A percentile compares a stretch with the other conserved stretches of the same genome.
These are phyloP conservation scores for Doris montereyensis DNA, from an alignment of 2,888 invertebrate genomes.

Conservation along the genomic window DNA sequence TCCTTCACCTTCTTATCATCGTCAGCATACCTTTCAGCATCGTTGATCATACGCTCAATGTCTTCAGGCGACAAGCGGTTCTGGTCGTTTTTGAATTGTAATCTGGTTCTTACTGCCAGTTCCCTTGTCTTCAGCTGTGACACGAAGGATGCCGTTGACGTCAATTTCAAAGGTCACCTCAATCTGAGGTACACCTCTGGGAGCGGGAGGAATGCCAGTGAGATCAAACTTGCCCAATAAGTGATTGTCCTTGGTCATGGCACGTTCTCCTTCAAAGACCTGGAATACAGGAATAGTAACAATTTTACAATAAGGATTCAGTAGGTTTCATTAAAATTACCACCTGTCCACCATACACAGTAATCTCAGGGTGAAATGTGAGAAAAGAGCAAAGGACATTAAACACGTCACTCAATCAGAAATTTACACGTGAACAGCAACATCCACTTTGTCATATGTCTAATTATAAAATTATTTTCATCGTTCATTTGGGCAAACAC, in stretches of 20 bases:
- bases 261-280: constrained; percentile 96
- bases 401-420: too few species aligned
- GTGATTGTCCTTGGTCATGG: constrained; percentile 99
- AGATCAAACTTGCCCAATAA: constrained; percentile 97
- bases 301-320: too few species aligned
- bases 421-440: too few species aligned
- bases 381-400: too few species aligned
- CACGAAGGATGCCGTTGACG: constrained; percentile 74
- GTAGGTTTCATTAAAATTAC: too few species aligned
- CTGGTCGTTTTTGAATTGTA: constrained; percentile 98
- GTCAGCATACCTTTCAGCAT: constrained; percentile 98
- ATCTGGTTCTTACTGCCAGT: constrained; percentile 99
- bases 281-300: constrained; percentile 80
- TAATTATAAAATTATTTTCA: too few species aligned
- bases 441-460: too few species aligned
- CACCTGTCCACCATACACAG: too few species aligned
- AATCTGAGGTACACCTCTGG: constrained; percentile 74
- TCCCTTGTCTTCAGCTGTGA: constrained; percentile 98
- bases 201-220: constrained; percentile 91
- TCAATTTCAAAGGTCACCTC: constrained; percentile 76
- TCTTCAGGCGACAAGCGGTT: constrained; percentile 97
- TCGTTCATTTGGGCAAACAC: too few species aligned
- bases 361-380: too few species aligned
- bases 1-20: constrained; percentile 91
- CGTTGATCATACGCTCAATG: constrained; percentile 98